phyloP scores from a whole-genome alignment of 2,888 invertebrate genomes.

The Deilephila elpenor region DNA sequence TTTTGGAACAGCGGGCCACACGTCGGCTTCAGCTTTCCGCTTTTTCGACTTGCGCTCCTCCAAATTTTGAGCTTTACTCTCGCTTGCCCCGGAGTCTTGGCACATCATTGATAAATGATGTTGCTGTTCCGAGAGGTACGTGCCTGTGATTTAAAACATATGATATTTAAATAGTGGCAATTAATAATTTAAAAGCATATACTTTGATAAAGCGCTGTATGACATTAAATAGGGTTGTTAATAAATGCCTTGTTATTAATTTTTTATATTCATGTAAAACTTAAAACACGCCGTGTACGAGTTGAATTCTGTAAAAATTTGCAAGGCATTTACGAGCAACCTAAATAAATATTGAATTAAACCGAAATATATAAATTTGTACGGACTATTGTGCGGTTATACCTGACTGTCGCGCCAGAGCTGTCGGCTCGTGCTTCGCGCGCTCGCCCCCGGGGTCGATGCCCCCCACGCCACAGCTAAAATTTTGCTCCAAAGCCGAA shows the following conservation, averaged over 20 bases:
- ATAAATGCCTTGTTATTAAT: too few species aligned
- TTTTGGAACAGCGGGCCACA: constrained; percentile 85
- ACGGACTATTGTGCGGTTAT: background rate
- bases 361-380: too few species aligned
- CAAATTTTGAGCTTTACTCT: constrained; percentile 56
- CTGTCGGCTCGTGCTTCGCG: constrained; percentile 75
- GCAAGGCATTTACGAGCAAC: too few species aligned
- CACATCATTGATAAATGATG: constrained; percentile 77
- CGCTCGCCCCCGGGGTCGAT: constrained; percentile 87
- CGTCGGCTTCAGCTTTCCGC: constrained; percentile 85
- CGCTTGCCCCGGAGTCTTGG: constrained; percentile 62
- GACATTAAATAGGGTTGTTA: too few species aligned
- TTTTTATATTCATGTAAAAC: too few species aligned
- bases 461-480: constrained; percentile 88
- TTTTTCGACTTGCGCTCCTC: constrained; percentile 84
- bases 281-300: too few species aligned
- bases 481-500: constrained; percentile 83
- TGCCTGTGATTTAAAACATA: constrained; percentile 54
- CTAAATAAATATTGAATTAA: too few species aligned
- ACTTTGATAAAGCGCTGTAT: too few species aligned
- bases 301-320: too few species aligned
- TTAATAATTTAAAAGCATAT: too few species aligned
- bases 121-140: constrained; percentile 78
- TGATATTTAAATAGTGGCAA: background rate
- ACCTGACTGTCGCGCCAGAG: constrained; percentile 59